Percentiles rank a stretch among this genome's conserved stretches.
phyloP scores from a whole-genome alignment of 2,888 invertebrate species.

The Diarsia brunnea region DNA sequence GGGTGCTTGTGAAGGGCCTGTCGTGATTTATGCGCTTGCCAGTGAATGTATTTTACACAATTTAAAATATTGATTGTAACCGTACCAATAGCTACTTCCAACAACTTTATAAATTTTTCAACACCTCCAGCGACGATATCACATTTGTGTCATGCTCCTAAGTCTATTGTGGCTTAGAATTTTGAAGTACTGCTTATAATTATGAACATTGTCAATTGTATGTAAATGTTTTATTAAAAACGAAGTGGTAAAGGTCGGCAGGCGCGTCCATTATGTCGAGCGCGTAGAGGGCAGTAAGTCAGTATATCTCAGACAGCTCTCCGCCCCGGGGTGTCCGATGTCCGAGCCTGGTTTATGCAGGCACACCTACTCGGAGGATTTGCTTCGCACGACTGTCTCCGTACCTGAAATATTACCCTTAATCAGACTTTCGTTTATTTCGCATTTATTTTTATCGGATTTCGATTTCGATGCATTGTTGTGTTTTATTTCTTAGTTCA shows the following conservation, averaged over 20 bases:
- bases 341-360: slow-evolving; percentile 80
- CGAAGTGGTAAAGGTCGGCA: slow-evolving; percentile 63
- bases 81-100: slow-evolving; percentile 7
- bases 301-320: slow-evolving; percentile 74
- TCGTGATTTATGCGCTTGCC: slow-evolving; percentile 50
- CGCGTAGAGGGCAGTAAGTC: slow-evolving; percentile 68
- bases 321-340: slow-evolving; percentile 82
- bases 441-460: slow-evolving; percentile 71
- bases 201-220: slow-evolving; percentile 63
- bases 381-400: slow-evolving; percentile 77
- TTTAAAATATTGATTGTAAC: slow-evolving; percentile 35
- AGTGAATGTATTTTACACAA: slow-evolving; percentile 44
- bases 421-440: slow-evolving; percentile 74
- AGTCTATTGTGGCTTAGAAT: slow-evolving; percentile 42
- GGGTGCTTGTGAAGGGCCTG: slow-evolving; percentile 44
- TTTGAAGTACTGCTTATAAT: slow-evolving; percentile 46
- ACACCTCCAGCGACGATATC: slow-evolving; percentile 27
- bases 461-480: slow-evolving; percentile 66
- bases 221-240: slow-evolving; percentile 60
- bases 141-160: slow-evolving; percentile 38
- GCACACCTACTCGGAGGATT: slow-evolving; percentile 77
- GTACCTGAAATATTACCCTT: slow-evolving; percentile 78
- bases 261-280: slow-evolving; percentile 56
- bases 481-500: slow-evolving; percentile 55
- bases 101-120: slow-evolving; percentile 3